Conservation (phyloP, 1,140 invertebrate species). For the Aphelenchoides besseyi region DNA sequence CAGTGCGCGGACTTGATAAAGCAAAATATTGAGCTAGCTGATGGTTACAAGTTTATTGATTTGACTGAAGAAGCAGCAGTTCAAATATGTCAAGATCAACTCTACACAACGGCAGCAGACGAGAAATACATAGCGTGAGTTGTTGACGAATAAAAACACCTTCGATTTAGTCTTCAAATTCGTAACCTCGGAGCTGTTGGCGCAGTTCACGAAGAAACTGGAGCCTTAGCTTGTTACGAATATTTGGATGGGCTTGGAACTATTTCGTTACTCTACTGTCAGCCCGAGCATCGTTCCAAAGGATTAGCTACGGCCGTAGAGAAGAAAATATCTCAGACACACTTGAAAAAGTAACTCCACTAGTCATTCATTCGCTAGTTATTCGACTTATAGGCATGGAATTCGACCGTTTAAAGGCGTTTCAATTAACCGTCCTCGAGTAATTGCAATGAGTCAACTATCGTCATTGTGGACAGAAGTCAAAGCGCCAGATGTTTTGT, state of each 20-base stretch:
- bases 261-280: conserved; percentile 7
- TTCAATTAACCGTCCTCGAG: conserved; percentile 6
- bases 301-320: not conserved
- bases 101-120: not conserved
- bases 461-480: not conserved
- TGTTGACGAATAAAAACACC: not conserved
- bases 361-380: not conserved
- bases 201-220: not conserved
- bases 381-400: not conserved
- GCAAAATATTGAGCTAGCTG: not conserved
- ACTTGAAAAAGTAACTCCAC: not conserved
- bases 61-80: not conserved
- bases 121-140: not conserved
- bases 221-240: conserved; percentile 1
- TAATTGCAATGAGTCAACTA: not conserved
- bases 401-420: conserved; percentile 6
- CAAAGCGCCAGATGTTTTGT: not conserved
- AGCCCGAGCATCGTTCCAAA: not conserved
- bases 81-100: not conserved
- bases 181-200: not conserved
- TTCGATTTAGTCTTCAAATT: not conserved
- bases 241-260: not conserved
- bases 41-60: conserved; percentile 1
- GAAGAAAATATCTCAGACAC: not conserved
- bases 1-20: not conserved